These are phyloP conservation scores for Hermaeophaga mercurialis DNA, from an alignment of 2,888 invertebrate species.

Conservation along the genomic window DNA sequence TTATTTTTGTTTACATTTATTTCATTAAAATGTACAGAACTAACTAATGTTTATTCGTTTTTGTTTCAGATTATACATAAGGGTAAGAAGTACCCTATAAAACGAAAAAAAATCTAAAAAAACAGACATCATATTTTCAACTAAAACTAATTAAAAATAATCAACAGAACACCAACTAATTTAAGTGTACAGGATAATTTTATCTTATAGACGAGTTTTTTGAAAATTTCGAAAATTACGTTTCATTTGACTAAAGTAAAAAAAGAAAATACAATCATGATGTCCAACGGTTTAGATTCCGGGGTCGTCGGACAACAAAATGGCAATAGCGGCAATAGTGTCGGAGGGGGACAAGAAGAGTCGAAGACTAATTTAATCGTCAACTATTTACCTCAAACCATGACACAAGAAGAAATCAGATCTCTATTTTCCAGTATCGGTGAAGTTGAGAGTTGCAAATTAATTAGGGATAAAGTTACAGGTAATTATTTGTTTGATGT, in stretches of 20 bases:
- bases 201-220: constrained; percentile 46
- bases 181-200: constrained; percentile 38
- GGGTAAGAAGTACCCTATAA: constrained; percentile 37
- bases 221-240: constrained; percentile 38
- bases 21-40: no score
- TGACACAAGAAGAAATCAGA: constrained; percentile 99
- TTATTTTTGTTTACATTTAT: no score
- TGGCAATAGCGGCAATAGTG: constrained; percentile 67
- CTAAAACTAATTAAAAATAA: constrained; percentile 34
- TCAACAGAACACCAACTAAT: constrained; percentile 37
- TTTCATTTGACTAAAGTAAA: constrained; percentile 43
- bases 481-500: constrained; percentile 60
- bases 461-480: constrained; percentile 98
- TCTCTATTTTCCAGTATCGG: constrained; percentile 98
- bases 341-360: constrained; percentile 77
- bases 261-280: constrained; percentile 60
- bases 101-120: constrained; percentile 31
- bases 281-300: constrained; percentile 84
- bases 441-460: constrained; percentile 98
- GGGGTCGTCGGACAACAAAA: constrained; percentile 82
- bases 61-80: constrained; percentile 48
- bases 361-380: constrained; percentile 99
- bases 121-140: constrained; percentile 30
- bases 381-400: constrained; percentile 99
- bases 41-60: constrained; percentile 29